phyloP scores from a whole-genome alignment of 2,113 vertebrate genomes.

The Fukomys damarensis region DNA sequence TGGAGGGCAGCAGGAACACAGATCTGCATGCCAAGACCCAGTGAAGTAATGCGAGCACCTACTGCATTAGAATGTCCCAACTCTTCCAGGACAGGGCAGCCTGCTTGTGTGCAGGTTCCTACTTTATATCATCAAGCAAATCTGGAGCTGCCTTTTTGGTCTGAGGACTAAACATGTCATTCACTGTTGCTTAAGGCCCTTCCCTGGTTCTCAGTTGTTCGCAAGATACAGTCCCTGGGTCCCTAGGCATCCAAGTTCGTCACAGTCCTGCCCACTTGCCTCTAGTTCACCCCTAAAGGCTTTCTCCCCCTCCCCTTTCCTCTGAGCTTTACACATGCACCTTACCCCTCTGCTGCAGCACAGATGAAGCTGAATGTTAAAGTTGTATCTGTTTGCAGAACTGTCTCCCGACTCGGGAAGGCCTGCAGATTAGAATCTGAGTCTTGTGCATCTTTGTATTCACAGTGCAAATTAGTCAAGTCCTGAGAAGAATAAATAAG shows the following conservation, averaged over 20 bases:
- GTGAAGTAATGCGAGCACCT: not conserved
- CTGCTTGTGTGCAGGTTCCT: not conserved
- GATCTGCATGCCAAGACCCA: not conserved
- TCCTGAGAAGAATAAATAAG: constrained; percentile 4
- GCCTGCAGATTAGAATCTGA: not conserved
- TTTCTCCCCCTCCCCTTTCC: not conserved
- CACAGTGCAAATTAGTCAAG: not conserved
- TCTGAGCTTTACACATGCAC: not conserved
- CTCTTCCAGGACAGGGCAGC: not conserved
- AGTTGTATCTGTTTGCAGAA: not conserved
- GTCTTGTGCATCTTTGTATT: constrained; percentile 15
- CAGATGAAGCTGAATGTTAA: not conserved
- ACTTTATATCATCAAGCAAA: not conserved
- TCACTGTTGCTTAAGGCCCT: constrained; percentile 29
- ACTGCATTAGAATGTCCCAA: not conserved
- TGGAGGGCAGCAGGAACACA: not conserved
- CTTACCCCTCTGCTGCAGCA: not conserved
- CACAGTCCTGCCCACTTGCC: not conserved
- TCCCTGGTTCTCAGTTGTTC: constrained; percentile 9
- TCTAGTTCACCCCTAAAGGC: not conserved
- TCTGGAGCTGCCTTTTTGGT: not conserved
- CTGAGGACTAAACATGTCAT: not conserved
- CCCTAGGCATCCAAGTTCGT: not conserved
- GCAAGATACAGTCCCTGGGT: not conserved
- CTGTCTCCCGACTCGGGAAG: not conserved